A percentile compares a stretch with the other conserved stretches of the same genome.
Conservation (phyloP, 2,113 vertebrate species). For the Columba livia region DNA sequence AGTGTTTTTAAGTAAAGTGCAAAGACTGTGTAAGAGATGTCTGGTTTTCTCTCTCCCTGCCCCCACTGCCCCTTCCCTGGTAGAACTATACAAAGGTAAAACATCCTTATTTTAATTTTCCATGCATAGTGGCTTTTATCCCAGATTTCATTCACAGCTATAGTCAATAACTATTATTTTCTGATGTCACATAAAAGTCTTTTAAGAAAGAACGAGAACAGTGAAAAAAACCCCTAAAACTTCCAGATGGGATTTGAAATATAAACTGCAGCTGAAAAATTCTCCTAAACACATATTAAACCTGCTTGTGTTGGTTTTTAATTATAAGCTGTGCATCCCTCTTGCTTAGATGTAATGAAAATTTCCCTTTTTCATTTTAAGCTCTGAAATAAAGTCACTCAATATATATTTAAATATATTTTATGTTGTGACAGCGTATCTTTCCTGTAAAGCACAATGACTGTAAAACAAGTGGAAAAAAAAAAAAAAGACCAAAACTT, state of each 20-base stretch:
- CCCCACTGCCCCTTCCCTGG: accelerated
- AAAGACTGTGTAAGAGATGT: background rate
- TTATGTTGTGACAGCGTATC: background rate
- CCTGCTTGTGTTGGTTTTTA: background rate
- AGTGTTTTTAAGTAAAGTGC: background rate
- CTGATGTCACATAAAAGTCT: background rate
- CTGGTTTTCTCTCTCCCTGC: background rate
- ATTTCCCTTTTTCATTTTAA: background rate
- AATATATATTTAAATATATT: background rate
- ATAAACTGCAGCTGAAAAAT: background rate
- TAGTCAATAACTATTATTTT: background rate
- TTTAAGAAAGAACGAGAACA: background rate
- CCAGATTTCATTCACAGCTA: background rate
- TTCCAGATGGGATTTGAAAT: background rate
- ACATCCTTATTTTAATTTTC: background rate
- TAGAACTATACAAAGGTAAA: background rate
- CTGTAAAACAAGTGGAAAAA: background rate
- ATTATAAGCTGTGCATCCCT: background rate
- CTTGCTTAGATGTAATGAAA: background rate
- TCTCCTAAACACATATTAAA: background rate
- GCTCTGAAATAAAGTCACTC: conserved; percentile 12
- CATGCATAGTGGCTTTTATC: background rate
- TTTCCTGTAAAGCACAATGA: background rate
- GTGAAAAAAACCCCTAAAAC: background rate
- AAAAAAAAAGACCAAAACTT: background rate